phyloP scores from a whole-genome alignment of 2,888 invertebrate species.

The Dorcus parallelipipedus region DNA sequence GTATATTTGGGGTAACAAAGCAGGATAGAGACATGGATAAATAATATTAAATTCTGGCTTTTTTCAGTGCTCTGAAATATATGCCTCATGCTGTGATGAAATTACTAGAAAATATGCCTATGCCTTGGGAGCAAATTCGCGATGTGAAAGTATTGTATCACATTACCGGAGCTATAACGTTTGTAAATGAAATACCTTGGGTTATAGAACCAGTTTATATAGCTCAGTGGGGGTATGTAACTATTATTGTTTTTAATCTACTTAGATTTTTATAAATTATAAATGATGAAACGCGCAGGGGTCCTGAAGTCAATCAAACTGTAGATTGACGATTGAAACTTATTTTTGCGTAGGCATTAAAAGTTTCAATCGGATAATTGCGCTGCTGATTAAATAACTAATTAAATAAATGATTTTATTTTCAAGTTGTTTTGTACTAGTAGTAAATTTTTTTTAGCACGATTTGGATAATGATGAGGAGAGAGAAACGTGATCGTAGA shows the following conservation, averaged over 20 bases:
- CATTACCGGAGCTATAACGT: constrained; percentile 99
- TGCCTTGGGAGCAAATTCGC: constrained; percentile 99
- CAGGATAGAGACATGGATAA: background rate
- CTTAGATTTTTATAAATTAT: background rate
- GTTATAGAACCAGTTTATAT: constrained; percentile 99
- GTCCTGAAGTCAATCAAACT: constrained; percentile 30
- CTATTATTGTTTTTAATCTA: background rate
- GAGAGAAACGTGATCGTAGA: constrained; percentile 96
- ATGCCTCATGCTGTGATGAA: constrained; percentile 99
- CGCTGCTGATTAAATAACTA: background rate
- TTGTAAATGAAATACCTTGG: constrained; percentile 99
- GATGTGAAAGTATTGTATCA: constrained; percentile 98
- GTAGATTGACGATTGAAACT: constrained; percentile 45
- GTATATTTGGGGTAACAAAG: constrained; percentile 83
- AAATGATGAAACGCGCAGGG: constrained; percentile 25
- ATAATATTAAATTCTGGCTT: background rate
- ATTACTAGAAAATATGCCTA: constrained; percentile 98
- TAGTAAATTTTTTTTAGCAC: constrained; percentile 56
- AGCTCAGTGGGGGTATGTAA: constrained; percentile 93
- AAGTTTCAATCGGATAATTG: background rate
- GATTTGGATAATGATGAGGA: constrained; percentile 99
- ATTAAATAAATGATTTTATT: background rate
- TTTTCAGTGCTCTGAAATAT: constrained; percentile 85
- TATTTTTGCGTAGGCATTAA: background rate
- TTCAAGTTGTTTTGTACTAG: background rate